Evolutionary conservation across 2,888 invertebrate genomes (phyloP).

Genomic region (Allacma fusca): DNA sequence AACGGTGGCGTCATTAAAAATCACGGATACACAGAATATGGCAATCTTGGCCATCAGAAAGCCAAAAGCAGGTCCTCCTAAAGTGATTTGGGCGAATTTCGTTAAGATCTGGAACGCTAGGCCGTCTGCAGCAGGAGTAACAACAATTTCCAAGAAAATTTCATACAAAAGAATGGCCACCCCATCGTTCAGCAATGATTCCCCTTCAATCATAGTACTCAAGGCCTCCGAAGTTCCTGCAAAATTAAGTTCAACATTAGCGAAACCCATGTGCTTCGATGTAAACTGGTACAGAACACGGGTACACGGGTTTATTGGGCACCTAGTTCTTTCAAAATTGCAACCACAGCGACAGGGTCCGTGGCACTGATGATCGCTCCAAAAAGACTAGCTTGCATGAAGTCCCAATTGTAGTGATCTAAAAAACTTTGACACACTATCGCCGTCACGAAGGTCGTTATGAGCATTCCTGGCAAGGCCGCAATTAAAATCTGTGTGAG

Average conservation of each 20-base stretch:
- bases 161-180: slow-evolving; percentile 66
- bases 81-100: slow-evolving; percentile 62
- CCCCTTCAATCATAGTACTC: slow-evolving; percentile 66
- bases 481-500: slow-evolving; percentile 57
- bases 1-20: slow-evolving; percentile 65
- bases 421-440: slow-evolving; percentile 54
- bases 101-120: slow-evolving; percentile 46
- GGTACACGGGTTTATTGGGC: no score
- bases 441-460: slow-evolving; percentile 57
- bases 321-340: slow-evolving; percentile 65
- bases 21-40: slow-evolving; percentile 63
- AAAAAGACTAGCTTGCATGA: slow-evolving; percentile 64
- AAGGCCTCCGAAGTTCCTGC: slow-evolving; percentile 64
- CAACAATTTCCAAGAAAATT: slow-evolving; percentile 55
- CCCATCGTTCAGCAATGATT: slow-evolving; percentile 67
- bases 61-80: slow-evolving; percentile 65
- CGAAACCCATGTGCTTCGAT: no score
- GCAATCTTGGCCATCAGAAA: slow-evolving; percentile 64
- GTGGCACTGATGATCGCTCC: slow-evolving; percentile 66
- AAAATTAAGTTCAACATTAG: no score
- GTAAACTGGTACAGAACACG: no score
- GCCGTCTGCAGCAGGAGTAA: slow-evolving; percentile 38
- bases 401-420: slow-evolving; percentile 63
- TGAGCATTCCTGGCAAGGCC: slow-evolving; percentile 59
- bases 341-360: slow-evolving; percentile 67